Evolutionary conservation across 2,113 vertebrate species (phyloP).

Genomic region (Lasiurus borealis): DNA sequence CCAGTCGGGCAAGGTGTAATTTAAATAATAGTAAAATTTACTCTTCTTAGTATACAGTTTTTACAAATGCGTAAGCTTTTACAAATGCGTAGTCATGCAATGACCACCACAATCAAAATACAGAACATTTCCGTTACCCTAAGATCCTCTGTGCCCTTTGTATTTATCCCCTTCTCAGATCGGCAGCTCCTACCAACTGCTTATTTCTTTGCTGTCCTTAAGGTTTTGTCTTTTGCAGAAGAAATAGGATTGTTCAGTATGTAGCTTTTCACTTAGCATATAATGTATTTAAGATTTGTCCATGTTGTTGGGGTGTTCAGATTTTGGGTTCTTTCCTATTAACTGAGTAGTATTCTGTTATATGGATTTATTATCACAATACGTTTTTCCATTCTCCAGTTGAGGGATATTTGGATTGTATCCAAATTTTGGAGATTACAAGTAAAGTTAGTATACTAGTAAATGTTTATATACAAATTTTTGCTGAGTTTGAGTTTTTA

Average conservation of each 20-base stretch:
- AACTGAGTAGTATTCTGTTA: neutral
- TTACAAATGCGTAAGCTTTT: neutral
- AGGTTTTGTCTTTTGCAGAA: neutral
- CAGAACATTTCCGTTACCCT: neutral
- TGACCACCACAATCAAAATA: neutral
- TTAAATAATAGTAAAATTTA: neutral
- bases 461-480: neutral
- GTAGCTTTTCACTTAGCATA: neutral
- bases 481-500: neutral
- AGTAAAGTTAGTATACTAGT: neutral
- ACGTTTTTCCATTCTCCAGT: neutral
- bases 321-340: neutral
- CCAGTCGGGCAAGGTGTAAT: neutral
- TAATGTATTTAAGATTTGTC: neutral
- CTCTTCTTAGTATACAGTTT: neutral
- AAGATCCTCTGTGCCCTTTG: neutral
- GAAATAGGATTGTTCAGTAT: neutral
- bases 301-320: neutral
- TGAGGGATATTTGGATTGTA: neutral
- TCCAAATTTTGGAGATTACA: neutral
- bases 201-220: neutral
- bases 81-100: neutral
- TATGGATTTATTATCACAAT: constrained; percentile 16
- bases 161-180: neutral
- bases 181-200: neutral